Conservation (phyloP, 2,797 vertebrate genomes). For the Lindbergichthys nudifrons region DNA sequence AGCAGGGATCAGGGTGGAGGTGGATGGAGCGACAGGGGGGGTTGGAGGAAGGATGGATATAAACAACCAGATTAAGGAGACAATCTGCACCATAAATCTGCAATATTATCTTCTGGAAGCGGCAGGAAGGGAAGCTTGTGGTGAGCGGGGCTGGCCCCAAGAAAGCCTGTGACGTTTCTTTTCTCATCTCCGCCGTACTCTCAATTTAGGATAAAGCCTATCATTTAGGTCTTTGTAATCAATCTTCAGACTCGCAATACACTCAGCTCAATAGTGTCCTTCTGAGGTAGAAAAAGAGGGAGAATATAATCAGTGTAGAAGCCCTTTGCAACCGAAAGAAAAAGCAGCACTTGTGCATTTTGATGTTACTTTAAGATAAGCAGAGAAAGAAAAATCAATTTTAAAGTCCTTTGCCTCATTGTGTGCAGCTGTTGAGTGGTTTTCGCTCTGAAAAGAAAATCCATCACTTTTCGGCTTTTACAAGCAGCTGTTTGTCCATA, state of each 20-base stretch:
- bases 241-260: constrained; percentile 59
- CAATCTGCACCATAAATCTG: constrained; percentile 72
- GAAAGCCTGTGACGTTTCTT: constrained; percentile 41
- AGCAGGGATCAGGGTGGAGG: constrained; percentile 31
- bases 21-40: constrained; percentile 14
- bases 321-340: constrained; percentile 30
- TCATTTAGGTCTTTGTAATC: constrained; percentile 58
- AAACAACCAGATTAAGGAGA: constrained; percentile 68
- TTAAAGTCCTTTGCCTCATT: constrained; percentile 30
- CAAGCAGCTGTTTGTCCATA: not conserved
- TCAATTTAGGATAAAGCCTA: constrained; percentile 53
- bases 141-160: constrained; percentile 26
- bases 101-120: constrained; percentile 60
- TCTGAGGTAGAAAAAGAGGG: constrained; percentile 42
- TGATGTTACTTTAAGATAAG: constrained; percentile 26
- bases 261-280: constrained; percentile 53
- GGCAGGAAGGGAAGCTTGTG: constrained; percentile 39
- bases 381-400: constrained; percentile 24
- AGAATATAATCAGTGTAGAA: constrained; percentile 57
- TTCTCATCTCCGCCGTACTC: constrained; percentile 28
- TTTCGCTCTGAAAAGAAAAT: constrained; percentile 30
- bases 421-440: constrained; percentile 7
- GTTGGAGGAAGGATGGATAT: constrained; percentile 43
- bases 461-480: not conserved
- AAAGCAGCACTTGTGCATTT: constrained; percentile 23